Evolutionary conservation across 92 coral and sea anemone genomes (phyloP), one percentile per base, ranked within the genome.

Genomic region (Porites divaricata): DNA sequence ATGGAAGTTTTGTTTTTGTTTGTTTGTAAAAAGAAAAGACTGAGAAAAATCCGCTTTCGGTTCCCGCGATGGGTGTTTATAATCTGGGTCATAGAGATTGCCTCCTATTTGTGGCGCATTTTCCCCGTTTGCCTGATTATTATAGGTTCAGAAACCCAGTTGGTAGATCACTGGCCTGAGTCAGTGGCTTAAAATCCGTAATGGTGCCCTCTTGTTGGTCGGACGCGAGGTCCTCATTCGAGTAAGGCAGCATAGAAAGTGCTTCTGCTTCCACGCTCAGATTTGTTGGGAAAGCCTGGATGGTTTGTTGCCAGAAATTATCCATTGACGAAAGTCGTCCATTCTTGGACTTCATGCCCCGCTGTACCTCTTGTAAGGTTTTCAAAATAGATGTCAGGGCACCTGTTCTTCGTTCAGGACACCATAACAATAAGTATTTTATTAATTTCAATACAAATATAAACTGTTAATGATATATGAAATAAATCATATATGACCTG

Each of bases 141-240:
- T 9, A 52, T 58, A 13, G 16, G 76, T 52, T 72, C 35, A 72
- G 8, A 51, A n/a, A 26, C 61, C 57, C 20, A 24, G 19, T 48
- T 45, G 58, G 61, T 71, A 24, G 76, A 25, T 71, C 23, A 45
- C 8, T 50, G 7, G 76, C 70, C 76, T 24, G 12, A 45, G 26
- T 8, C 50, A 23, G 13, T 71, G 75, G 75, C 76, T 49, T 5
- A 71, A 71, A 12, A 71, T 56, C 76, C 58, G 71, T 67, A n/a
- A 67, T 24, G 0, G 73, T 26, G 73, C 73, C 51, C 73, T 68
- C 73, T 35, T 35, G 41, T 25, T 35, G 50, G 73, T 35, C 17
- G 23, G 53, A 68, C 51, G 15, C n/a, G n/a, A 68, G 15, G 21
- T 68, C 50, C 50, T 9, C 50, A 25, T 68, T 51, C 8, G 53